Percentiles rank a stretch among this genome's conserved stretches.
These are phyloP conservation scores for Icerya purchasi DNA, from an alignment of 2,888 invertebrate species.

Conservation along the genomic window DNA sequence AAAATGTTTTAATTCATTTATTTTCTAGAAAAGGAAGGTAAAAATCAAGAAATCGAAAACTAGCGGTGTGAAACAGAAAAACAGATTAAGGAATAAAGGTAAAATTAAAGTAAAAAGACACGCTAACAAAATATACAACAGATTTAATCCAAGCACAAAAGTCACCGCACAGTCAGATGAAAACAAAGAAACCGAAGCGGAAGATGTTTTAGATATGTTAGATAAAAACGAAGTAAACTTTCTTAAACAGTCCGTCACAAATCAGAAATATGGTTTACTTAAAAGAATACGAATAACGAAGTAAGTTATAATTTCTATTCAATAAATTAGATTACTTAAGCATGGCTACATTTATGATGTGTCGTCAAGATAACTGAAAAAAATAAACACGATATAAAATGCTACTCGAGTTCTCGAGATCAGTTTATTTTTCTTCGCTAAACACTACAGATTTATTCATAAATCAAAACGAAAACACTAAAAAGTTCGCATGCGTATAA, in stretches of 20 bases:
- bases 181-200: constrained; percentile 29
- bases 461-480: no score
- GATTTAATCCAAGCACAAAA: constrained; percentile 7
- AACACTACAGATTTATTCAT: no score
- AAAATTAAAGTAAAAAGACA: constrained; percentile 14
- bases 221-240: constrained; percentile 35
- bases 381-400: no score
- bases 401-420: no score
- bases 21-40: neutral
- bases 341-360: no score
- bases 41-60: constrained; percentile 12
- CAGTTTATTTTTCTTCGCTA: no score
- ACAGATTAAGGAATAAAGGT: constrained; percentile 16
- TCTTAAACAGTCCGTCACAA: constrained; percentile 28
- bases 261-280: constrained; percentile 29
- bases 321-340: no score
- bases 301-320: no score
- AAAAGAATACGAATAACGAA: no score
- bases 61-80: constrained; percentile 13
- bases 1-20: no score
- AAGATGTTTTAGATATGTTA: constrained; percentile 36
- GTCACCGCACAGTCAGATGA: constrained; percentile 24
- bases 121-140: constrained; percentile 8
- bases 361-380: no score
- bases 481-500: no score